Conservation (phyloP, 2,888 invertebrate species). For the Drosophila limbata region DNA sequence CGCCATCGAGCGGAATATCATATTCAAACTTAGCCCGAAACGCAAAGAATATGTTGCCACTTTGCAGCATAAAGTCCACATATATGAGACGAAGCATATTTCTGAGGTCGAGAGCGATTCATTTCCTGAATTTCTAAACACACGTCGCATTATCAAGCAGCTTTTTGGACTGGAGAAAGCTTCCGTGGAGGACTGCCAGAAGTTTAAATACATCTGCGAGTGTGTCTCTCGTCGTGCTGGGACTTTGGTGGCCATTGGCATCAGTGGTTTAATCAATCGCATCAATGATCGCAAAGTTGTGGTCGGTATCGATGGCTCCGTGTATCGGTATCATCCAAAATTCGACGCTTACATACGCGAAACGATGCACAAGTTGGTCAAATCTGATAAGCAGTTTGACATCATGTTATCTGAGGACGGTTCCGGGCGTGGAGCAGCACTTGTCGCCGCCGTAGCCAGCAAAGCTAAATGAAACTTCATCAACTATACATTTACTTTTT, state of each 20-base stretch:
- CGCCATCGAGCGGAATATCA: slow-evolving; percentile 90
- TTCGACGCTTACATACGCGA: slow-evolving; percentile 97
- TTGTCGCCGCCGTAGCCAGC: slow-evolving; percentile 95
- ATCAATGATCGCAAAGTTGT: slow-evolving; percentile 94
- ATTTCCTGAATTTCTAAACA: slow-evolving; percentile 91
- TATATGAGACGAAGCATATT: slow-evolving; percentile 97
- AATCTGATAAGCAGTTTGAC: slow-evolving; percentile 92
- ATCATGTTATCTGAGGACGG: slow-evolving; percentile 98
- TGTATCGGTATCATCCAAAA: slow-evolving; percentile 97
- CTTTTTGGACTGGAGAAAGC: slow-evolving; percentile 87
- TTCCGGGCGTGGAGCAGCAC: slow-evolving; percentile 96
- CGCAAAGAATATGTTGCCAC: slow-evolving; percentile 52
- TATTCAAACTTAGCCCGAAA: slow-evolving; percentile 64
- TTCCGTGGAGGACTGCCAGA: slow-evolving; percentile 94
- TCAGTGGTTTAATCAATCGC: slow-evolving; percentile 94
- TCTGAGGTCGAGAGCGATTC: slow-evolving; percentile 97
- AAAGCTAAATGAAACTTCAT: slow-evolving; percentile 48
- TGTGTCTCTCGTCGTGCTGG: slow-evolving; percentile 96
- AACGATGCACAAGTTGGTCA: slow-evolving; percentile 91
- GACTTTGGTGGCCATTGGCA: slow-evolving; percentile 94
- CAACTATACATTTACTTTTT: background rate
- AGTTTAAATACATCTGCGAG: slow-evolving; percentile 95
- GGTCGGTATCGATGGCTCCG: slow-evolving; percentile 98
- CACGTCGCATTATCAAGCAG: slow-evolving; percentile 92
- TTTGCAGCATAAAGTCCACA: slow-evolving; percentile 86